Conservation (phyloP, 2,797 vertebrate genomes). For the Cryptoprocta ferox region DNA sequence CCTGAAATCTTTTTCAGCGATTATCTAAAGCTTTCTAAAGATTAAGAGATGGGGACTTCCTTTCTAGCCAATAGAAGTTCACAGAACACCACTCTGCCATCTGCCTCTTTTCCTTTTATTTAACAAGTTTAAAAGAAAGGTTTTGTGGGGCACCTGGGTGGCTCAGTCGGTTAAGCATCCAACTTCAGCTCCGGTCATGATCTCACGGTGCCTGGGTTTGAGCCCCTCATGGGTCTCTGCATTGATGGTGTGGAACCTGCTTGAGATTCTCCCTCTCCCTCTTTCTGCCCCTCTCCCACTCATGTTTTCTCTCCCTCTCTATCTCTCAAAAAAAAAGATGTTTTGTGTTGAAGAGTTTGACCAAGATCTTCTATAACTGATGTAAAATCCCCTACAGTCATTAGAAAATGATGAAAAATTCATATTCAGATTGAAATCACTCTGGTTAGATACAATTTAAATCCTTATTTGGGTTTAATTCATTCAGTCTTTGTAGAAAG, state of each 20-base stretch:
- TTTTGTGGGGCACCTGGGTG: neutral
- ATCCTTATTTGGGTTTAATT: neutral
- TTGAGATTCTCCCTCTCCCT: no score
- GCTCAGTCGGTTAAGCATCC: no score
- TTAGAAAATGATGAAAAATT: neutral
- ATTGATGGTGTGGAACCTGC: no score
- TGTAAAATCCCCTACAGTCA: neutral
- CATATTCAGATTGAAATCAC: neutral
- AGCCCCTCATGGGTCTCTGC: no score
- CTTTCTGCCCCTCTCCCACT: no score
- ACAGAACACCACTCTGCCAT: fast-evolving
- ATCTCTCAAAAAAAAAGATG: neutral
- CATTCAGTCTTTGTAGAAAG: neutral
- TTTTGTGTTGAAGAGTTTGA: neutral
- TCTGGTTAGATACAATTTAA: neutral
- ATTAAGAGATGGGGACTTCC: neutral
- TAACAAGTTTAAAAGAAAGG: neutral
- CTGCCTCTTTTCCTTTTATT: neutral
- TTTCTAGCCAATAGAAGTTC: neutral
- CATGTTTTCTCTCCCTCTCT: no score
- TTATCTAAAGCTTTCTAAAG: neutral
- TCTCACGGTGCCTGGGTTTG: no score
- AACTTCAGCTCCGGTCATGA: no score
- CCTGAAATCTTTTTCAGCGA: neutral
- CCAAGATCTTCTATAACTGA: neutral